phyloP scores from a whole-genome alignment of 2,797 vertebrate genomes.

The Sebastes matsubarae region DNA sequence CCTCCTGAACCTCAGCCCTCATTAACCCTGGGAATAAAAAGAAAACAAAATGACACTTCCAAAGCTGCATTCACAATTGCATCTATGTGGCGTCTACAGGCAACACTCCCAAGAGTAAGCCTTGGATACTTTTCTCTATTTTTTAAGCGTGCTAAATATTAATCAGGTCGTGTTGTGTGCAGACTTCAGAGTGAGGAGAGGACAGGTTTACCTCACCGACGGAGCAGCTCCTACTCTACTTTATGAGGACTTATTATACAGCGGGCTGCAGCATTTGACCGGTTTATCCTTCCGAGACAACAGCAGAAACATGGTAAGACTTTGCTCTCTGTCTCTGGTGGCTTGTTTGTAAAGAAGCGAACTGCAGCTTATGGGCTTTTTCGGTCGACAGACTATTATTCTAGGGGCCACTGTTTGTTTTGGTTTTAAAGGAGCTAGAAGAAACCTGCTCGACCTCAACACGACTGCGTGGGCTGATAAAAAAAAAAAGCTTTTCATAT shows the following conservation, averaged over 20 bases:
- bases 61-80: slow-evolving; percentile 4
- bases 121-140: not conserved
- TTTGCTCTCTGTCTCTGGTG: slow-evolving; percentile 5
- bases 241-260: slow-evolving; percentile 8
- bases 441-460: not conserved
- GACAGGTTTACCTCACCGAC: slow-evolving; percentile 31
- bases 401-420: not conserved
- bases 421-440: no score
- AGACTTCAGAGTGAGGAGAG: not conserved
- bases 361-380: not conserved
- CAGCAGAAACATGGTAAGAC: slow-evolving; percentile 71
- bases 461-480: not conserved
- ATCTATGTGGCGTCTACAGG: not conserved
- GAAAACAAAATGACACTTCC: not conserved
- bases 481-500: not conserved
- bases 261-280: not conserved
- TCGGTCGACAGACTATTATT: not conserved
- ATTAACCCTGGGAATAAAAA: not conserved
- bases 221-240: not conserved
- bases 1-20: slow-evolving; percentile 27
- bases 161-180: slow-evolving; percentile 11
- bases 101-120: not conserved
- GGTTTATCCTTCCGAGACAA: not conserved
- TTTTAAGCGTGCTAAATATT: slow-evolving; percentile 48
- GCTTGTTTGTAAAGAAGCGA: not conserved